Base-by-base conservation (phyloP, 2,888 invertebrate species). In the Thalpophila matura region DNA sequence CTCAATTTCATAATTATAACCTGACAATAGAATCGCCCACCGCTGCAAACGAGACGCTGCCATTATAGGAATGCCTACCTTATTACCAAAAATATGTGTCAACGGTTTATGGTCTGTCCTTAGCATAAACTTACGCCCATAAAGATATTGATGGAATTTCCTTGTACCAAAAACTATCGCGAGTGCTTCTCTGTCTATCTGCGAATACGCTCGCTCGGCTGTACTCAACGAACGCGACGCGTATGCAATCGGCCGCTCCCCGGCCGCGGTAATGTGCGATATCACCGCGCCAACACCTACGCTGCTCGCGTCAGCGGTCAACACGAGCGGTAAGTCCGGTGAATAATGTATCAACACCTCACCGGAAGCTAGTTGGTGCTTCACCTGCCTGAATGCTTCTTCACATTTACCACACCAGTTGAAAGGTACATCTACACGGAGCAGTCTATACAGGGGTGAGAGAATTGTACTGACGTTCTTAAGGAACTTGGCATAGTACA, bases 401-500 rank as follows among this genome's bases (percentile, higher is more conserved):
- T 71, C 42, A 53, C 74, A 77, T 0, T 43, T 33, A 0, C 45
- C 18, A 0, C 4, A 22, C 80, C 80, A 80, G 0, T 16, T 2
- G 60, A 64, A 82, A 1, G 18, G 10, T 1, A 26, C 35, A 4
- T 45, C 47, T n/a, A 43, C 51, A 5, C 49, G 37, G 12, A 76
- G 51, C 14, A 79, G 56, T 0, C 43, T 53, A 22, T 57, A 47
- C 4, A 63, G 37, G 4, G 54, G 55, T 4, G 53, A 1, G 7
- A 58, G 29, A 2, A 63, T 40, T 9, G 35, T 37, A 58, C 37
- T 58, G 4, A 58, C 20, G 16, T 78, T 71, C 22, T 16, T 24
- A 2, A 78, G 20, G 26, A 76, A 79, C 14, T 69, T 79, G 0
- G 50, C 64, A 47, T 76, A 79, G 16, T 74, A 80, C 74, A 77